Conservation (phyloP, 2,888 invertebrate genomes). For the Theristus sp. region DNA sequence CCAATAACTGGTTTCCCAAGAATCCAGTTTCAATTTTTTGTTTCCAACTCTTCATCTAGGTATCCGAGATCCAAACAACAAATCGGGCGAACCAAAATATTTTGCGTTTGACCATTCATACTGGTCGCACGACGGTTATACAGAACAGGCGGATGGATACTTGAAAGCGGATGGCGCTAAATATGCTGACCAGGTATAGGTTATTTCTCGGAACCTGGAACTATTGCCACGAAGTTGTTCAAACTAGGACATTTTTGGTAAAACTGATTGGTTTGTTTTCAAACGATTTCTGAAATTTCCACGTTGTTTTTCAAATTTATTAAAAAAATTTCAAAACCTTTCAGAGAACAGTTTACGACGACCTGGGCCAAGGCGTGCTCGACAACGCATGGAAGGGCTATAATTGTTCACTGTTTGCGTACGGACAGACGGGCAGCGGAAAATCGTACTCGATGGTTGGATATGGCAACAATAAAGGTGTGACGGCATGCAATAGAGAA, state of each 20-base stretch:
- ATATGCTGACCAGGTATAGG: constrained; percentile 39
- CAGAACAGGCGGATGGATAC: constrained; percentile 34
- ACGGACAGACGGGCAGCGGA: constrained; percentile 42
- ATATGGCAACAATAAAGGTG: constrained; percentile 39
- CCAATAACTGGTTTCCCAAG: too few species aligned
- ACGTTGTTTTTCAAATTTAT: too few species aligned
- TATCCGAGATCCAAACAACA: constrained; percentile 30
- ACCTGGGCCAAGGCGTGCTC: constrained; percentile 38
- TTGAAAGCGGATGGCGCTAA: constrained; percentile 31
- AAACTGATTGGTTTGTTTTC: not conserved
- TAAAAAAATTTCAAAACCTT: constrained; percentile 8
- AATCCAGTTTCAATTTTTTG: too few species aligned
- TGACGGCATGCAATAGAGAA: too few species aligned
- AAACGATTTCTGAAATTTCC: not conserved
- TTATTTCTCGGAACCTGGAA: too few species aligned
- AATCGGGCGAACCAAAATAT: constrained; percentile 30
- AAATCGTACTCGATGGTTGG: constrained; percentile 43
- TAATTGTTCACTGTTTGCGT: constrained; percentile 42
- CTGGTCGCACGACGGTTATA: constrained; percentile 42
- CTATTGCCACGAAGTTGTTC: too few species aligned
- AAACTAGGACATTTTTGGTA: too few species aligned
- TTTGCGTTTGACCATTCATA: constrained; percentile 41
- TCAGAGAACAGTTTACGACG: constrained; percentile 38
- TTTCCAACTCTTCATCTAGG: too few species aligned
- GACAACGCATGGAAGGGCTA: constrained; percentile 42